A percentile compares a stretch with the other conserved stretches of the same genome.
These are phyloP conservation scores for Puntigrus tetrazona DNA, from an alignment of 2,113 vertebrate species.

Conservation along the genomic window DNA sequence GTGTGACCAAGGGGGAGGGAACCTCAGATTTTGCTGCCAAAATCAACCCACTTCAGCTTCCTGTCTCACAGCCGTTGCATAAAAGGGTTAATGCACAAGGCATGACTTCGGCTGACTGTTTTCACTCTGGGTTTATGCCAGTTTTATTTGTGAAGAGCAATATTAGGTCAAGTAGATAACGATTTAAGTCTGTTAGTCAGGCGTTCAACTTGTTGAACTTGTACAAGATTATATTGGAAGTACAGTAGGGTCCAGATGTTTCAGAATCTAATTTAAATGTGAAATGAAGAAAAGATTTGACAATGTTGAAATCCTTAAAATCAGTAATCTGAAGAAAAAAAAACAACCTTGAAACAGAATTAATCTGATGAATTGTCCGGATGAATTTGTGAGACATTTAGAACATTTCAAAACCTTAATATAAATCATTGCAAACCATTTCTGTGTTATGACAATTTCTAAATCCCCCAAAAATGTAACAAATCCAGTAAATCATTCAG, in stretches of 20 bases:
- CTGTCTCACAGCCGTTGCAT: not conserved
- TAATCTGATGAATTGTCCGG: not conserved
- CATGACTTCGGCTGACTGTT: not conserved
- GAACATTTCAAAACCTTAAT: too few species aligned
- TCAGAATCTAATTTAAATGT: not conserved
- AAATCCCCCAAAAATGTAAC: not conserved
- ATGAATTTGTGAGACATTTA: not conserved
- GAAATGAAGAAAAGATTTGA: not conserved
- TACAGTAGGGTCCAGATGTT: not conserved
- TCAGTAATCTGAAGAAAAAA: too few species aligned
- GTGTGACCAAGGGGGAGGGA: slow-evolving; percentile 53
- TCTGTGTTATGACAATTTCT: not conserved
- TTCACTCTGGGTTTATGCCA: not conserved
- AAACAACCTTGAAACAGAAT: not conserved
- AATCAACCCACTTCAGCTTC: slow-evolving; percentile 18
- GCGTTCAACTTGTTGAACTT: not conserved
- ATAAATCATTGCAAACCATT: not conserved
- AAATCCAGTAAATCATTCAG: not conserved
- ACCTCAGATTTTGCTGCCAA: not conserved
- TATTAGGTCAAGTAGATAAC: not conserved
- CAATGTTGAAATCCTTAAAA: not conserved
- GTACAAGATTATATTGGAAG: not conserved
- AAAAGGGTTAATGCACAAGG: not conserved
- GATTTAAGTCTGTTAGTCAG: not conserved
- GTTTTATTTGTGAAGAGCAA: not conserved